Percentiles rank a stretch among this genome's conserved stretches.
Conservation (phyloP, 2,888 invertebrate species). For the Microctonus aethiopoides region DNA sequence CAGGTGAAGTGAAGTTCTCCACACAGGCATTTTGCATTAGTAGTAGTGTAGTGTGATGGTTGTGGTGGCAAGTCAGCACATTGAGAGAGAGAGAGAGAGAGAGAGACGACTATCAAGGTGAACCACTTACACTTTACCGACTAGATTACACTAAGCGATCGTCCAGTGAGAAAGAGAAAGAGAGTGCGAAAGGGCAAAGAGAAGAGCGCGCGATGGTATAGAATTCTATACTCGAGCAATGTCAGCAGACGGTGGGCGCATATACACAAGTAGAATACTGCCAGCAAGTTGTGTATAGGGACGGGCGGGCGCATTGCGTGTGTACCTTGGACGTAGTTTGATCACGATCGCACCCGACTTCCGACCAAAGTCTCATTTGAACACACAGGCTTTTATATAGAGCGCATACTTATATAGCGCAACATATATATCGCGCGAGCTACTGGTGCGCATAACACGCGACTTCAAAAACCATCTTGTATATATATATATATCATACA, state of each 20-base stretch:
- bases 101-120: too few species aligned
- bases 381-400: constrained; percentile 10
- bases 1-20: constrained; percentile 33
- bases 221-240: constrained; percentile 16
- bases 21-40: constrained; percentile 25
- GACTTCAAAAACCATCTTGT: neutral
- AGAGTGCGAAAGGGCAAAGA: constrained; percentile 4
- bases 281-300: neutral
- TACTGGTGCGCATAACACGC: constrained; percentile 16
- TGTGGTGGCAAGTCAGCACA: constrained; percentile 40
- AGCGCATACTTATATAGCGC: constrained; percentile 23
- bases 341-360: constrained; percentile 34
- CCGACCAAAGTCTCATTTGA: constrained; percentile 28
- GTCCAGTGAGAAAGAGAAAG: constrained; percentile 31
- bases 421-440: neutral
- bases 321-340: constrained; percentile 29
- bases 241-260: constrained; percentile 7
- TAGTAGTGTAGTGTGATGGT: constrained; percentile 27
- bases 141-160: constrained; percentile 65
- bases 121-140: constrained; percentile 64
- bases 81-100: constrained; percentile 48
- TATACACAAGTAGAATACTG: neutral
- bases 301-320: constrained; percentile 32
- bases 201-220: neutral
- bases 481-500: neutral